Base-by-base conservation (phyloP, 2,797 vertebrate species). In the Limnodromus scolopaceus region DNA sequence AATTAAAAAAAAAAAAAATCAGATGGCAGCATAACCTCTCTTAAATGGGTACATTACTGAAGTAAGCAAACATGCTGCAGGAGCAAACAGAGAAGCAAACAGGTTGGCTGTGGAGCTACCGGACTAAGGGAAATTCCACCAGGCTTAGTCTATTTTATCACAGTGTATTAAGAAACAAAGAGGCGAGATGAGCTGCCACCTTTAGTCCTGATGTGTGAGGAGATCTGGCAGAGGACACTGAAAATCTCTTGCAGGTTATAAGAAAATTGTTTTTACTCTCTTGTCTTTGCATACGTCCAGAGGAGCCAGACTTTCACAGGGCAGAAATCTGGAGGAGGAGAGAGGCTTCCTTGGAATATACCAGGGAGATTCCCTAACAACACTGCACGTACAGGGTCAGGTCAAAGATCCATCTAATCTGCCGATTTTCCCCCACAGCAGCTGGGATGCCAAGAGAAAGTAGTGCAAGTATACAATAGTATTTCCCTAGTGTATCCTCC, bases 401-500 rank as follows among this genome's bases (percentile, higher is more conserved):
- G 92, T 63, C 92, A 92, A 36, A 96, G 90, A 36, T 41, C 48
- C 53, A 25, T 75, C 54, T 86, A n/a, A 65, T 92, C 70, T 79
- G 38, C 49, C 2, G 6, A 20, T 41, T 80, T 74, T 27, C 53
- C 85, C 48, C 58, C 2, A 0, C 38, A 34, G 85, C 72, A 81
- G 72, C 87, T 80, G 76, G 39, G 45, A 77, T 87, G 69, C 77
- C 84, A 69, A 14, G 57, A 84, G 83, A 90, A 96, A 92, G 80
- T 1, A 93, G 65, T 3, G 3, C 27, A 92, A 88, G 30, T 16
- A 48, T 17, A 93, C 22, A 46, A 16, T 38, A 43, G 45, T 51
- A 69, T 84, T 88, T 96, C 95, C 95, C 94, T 34, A 54, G 96
- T 58, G 94, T 96, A 96, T 91, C 96, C 95, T 97, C 96, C 95